Percentiles rank a stretch among this genome's conserved stretches.
Conservation (phyloP, 2,888 invertebrate genomes). For the Ectemnius cavifrons region DNA sequence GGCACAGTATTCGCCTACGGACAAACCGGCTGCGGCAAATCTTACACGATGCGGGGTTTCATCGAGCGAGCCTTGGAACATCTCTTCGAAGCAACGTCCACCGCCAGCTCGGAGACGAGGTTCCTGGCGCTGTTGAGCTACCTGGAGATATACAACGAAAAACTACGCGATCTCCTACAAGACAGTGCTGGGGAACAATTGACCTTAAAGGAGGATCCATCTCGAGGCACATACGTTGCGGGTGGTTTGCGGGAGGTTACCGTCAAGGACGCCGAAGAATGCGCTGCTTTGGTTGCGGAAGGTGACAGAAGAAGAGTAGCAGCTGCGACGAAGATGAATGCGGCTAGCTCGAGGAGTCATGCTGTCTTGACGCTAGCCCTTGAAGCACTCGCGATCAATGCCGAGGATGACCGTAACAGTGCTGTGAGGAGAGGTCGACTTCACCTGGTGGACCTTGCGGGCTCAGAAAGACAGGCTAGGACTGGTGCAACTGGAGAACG, state of each 20-base stretch:
- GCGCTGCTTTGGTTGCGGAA: slow-evolving; percentile 85
- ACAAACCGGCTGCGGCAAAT: slow-evolving; percentile 95
- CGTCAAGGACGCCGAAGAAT: slow-evolving; percentile 88
- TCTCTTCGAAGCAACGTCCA: slow-evolving; percentile 90
- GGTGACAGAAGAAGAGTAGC: slow-evolving; percentile 90
- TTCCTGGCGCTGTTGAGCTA: slow-evolving; percentile 89
- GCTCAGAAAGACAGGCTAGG: slow-evolving; percentile 91
- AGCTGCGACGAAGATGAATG: slow-evolving; percentile 94
- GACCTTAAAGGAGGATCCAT: slow-evolving; percentile 83
- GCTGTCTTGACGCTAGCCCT: slow-evolving; percentile 92
- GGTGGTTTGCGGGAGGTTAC: slow-evolving; percentile 78
- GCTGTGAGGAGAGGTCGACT: slow-evolving; percentile 85
- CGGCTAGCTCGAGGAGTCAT: slow-evolving; percentile 91
- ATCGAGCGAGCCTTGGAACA: slow-evolving; percentile 92
- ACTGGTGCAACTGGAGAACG: slow-evolving; percentile 91
- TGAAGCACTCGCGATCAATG: slow-evolving; percentile 85
- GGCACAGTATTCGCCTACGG: slow-evolving; percentile 96
- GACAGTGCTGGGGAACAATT: slow-evolving; percentile 81
- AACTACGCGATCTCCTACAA: slow-evolving; percentile 84
- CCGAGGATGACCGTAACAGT: slow-evolving; percentile 68
- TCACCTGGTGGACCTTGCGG: slow-evolving; percentile 93
- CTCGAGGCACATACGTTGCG: slow-evolving; percentile 82
- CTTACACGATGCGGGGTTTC: slow-evolving; percentile 93
- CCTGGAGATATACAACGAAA: slow-evolving; percentile 92
- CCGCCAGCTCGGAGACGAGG: slow-evolving; percentile 83